phyloP scores from a whole-genome alignment of 64 coral and sea anemone species.

The Montipora efflorescens region DNA sequence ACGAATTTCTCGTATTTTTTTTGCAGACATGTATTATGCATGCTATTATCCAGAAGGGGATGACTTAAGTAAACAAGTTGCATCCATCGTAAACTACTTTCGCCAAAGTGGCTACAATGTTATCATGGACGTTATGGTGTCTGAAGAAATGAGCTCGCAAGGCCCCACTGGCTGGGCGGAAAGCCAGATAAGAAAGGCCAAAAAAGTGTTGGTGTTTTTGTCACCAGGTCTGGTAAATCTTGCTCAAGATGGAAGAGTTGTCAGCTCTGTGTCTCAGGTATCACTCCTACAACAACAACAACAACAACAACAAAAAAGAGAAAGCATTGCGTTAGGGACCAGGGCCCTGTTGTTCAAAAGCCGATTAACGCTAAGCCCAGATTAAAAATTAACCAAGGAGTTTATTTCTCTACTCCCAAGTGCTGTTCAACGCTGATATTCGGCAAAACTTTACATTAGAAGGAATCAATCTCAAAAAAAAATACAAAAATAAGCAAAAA shows the following conservation, averaged over 20 bases:
- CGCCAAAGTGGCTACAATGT: constrained; percentile 49
- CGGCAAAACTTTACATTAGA: too few relatives aligned
- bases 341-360: too few relatives aligned
- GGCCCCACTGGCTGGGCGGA: constrained; percentile 46
- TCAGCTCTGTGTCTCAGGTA: constrained; percentile 1
- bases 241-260: not conserved
- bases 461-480: too few relatives aligned
- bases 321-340: too few relatives aligned
- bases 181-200: constrained; percentile 26
- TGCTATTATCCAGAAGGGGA: constrained; percentile 44
- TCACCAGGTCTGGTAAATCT: constrained; percentile 39
- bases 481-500: too few relatives aligned
- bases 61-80: not conserved
- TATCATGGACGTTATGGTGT: constrained; percentile 47
- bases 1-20: not conserved
- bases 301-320: too few relatives aligned
- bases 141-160: constrained; percentile 18
- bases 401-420: too few relatives aligned
- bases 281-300: too few relatives aligned
- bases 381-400: too few relatives aligned
- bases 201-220: constrained; percentile 43
- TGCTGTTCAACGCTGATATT: too few relatives aligned
- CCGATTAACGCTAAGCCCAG: too few relatives aligned
- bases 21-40: constrained; percentile 26
- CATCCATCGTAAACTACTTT: constrained; percentile 23